These are phyloP conservation scores for Acrocephalus arundinaceus DNA, from an alignment of 2,113 vertebrate species.

Conservation along the genomic window DNA sequence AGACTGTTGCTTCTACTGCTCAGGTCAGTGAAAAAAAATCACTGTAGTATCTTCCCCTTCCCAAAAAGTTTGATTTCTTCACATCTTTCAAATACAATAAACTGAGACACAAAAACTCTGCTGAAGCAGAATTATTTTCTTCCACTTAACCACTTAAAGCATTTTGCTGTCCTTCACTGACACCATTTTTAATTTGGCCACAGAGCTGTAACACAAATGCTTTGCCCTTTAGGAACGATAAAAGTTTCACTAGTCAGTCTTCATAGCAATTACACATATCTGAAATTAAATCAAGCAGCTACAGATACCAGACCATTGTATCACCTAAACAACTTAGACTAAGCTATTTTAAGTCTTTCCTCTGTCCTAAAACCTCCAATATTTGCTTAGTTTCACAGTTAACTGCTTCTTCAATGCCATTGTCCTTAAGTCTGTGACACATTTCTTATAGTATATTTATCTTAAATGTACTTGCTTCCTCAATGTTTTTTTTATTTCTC, in stretches of 20 bases:
- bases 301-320: neutral
- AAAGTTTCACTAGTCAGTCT: conserved; percentile 14
- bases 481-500: neutral
- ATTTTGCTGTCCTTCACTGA: neutral
- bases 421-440: neutral
- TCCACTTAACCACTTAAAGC: neutral
- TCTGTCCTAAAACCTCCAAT: conserved; percentile 13
- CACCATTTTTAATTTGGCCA: conserved; percentile 22
- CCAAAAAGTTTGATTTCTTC: neutral
- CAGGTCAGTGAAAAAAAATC: neutral
- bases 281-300: conserved; percentile 56
- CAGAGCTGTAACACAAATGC: neutral
- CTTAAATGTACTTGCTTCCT: neutral
- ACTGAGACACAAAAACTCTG: neutral
- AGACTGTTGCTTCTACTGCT: neutral
- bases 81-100: neutral
- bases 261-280: conserved; percentile 15
- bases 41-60: neutral
- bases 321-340: neutral
- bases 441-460: neutral
- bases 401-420: neutral
- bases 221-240: neutral
- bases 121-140: neutral
- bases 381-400: conserved; percentile 31
- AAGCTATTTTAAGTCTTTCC: conserved; percentile 17